These are phyloP conservation scores for Rotaria sp. DNA, from an alignment of 2,888 invertebrate species.

Conservation along the genomic window DNA sequence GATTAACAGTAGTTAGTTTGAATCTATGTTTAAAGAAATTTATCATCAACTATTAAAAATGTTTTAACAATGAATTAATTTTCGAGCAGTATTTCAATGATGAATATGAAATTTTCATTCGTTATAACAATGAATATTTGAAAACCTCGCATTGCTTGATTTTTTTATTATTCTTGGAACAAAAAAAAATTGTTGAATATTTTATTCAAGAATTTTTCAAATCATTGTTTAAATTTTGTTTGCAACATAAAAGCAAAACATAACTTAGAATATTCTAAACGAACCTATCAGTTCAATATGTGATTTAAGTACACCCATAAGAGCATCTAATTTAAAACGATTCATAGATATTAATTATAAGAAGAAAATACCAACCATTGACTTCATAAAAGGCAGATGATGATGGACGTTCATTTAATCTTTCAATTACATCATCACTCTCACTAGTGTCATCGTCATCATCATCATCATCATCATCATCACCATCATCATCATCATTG, in stretches of 20 bases:
- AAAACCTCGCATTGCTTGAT: too few species aligned
- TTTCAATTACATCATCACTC: neutral
- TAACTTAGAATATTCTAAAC: neutral
- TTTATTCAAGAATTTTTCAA: too few species aligned
- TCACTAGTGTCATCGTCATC: neutral
- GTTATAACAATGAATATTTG: too few species aligned
- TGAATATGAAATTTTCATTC: too few species aligned
- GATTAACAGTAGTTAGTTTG: too few species aligned
- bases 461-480: neutral
- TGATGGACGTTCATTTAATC: neutral
- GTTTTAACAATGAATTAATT: too few species aligned
- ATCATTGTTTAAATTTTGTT: neutral
- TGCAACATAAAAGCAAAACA: neutral
- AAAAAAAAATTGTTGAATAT: too few species aligned
- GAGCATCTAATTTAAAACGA: neutral
- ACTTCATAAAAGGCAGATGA: neutral
- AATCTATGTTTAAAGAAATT: too few species aligned
- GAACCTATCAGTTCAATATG: neutral
- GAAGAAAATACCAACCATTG: neutral
- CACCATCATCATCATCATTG: neutral
- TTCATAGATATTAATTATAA: neutral
- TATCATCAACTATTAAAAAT: too few species aligned
- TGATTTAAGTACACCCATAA: neutral
- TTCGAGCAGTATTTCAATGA: too few species aligned
- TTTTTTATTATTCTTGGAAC: too few species aligned